Base-by-base conservation (phyloP, 2,797 vertebrate species). In the Sciaenops ocellatus region DNA sequence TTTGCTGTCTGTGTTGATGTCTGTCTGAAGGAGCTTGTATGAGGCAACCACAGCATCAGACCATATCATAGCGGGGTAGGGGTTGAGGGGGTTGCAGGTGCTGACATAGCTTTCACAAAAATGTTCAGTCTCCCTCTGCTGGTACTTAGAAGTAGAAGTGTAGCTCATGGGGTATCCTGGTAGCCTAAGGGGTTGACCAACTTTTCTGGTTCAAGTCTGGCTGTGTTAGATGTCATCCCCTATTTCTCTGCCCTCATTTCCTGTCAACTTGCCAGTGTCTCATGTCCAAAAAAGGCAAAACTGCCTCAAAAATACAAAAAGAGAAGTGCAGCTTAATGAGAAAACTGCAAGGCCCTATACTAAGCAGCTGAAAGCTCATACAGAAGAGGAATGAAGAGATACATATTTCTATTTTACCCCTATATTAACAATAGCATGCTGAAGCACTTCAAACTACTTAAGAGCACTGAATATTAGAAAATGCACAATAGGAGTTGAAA, bases 391-490 rank as follows among this genome's bases (percentile, higher is more conserved):
- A 52, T 11, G 3, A 50, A 50, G 24, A 48, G 41, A 10, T 30
- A 28, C 6, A 42, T 57, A 41, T 73, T 61, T 56, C 7, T 51
- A 54, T 65, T 77, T 54, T 51, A 8, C 24, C 30, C 48, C 18
- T 17, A 24, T 18, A 38, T 47, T 13, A 17, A 44, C 10, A 46
- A 60, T 20, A 30, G 7, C 28, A 73, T 57, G 5, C 64, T 64
- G 22, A 6, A 74, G 69, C 28, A 46, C 41, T 48, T 38, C 8
- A 38, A 38, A 3, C 28, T 61, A 38, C 44, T 57, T 69, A 28
- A 67, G 77, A 3, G 34, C 18, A 57, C 24, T 24, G 13, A 26
- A 17, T 24, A 80, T 75, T 22, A 76, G 71, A 72, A 70, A 42
- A 65, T 24, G 12, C 15, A 67, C 22, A 63, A 54, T 7, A 38